Evolutionary conservation across 2,797 vertebrate species (phyloP).

Genomic region (Fundulus diaphanus): DNA sequence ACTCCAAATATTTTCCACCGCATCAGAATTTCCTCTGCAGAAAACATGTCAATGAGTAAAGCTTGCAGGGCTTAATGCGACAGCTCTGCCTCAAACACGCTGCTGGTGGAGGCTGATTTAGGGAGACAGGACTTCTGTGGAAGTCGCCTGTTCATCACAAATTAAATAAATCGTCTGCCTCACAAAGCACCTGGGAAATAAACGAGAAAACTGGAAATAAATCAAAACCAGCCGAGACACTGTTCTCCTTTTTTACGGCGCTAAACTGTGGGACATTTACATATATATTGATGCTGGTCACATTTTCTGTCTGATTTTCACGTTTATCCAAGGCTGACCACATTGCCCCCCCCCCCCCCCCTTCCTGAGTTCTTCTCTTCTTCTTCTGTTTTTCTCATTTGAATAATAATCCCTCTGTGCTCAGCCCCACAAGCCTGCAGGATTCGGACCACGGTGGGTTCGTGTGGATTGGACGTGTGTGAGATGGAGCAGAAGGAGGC

Average conservation of each 20-base stretch:
- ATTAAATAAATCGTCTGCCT: slow-evolving; percentile 62
- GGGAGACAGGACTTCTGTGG: slow-evolving; percentile 22
- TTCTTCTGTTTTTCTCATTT: not conserved
- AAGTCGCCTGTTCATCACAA: slow-evolving; percentile 55
- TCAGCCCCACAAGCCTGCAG: not conserved
- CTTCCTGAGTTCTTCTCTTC: slow-evolving; percentile 50
- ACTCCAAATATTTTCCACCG: not conserved
- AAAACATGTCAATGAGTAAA: slow-evolving; percentile 7
- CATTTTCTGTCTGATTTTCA: slow-evolving; percentile 21
- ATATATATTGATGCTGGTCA: slow-evolving; percentile 70
- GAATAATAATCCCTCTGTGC: not conserved
- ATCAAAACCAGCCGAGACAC: slow-evolving; percentile 42
- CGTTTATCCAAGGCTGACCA: slow-evolving; percentile 31
- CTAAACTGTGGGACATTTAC: slow-evolving; percentile 53
- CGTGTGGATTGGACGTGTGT: not conserved
- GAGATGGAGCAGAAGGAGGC: slow-evolving; percentile 11
- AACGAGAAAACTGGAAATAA: slow-evolving; percentile 58
- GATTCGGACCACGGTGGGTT: not conserved
- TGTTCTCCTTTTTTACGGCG: slow-evolving; percentile 47
- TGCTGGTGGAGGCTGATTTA: slow-evolving; percentile 22
- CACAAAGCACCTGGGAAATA: slow-evolving; percentile 66
- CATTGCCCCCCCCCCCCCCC: too few relatives aligned
- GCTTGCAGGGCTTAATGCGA: slow-evolving; percentile 9
- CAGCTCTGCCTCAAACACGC: not conserved
- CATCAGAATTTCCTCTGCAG: not conserved